Base-by-base conservation (phyloP, 2,797 vertebrate species). In the Muscicapa striata region DNA sequence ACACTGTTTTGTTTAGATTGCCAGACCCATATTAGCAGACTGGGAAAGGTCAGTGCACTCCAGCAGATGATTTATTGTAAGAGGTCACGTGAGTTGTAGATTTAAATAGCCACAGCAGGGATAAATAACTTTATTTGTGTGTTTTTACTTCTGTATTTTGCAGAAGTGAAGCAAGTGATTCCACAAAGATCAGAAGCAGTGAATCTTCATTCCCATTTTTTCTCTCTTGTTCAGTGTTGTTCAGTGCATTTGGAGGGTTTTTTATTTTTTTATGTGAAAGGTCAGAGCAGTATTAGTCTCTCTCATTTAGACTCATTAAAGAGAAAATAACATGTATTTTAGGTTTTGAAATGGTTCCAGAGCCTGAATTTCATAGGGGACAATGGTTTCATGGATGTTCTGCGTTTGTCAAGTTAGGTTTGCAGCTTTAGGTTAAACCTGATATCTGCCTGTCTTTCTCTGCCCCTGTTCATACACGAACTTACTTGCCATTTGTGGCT, bases 391-490 rank as follows among this genome's bases (percentile, higher is more conserved):
- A 9, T 5, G 3, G 26, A 8, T 34, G 16, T 10, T 36, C 45
- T 34, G 9, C 46, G 41, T 68, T 87, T 73, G 63, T 48, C 18
- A 41, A 45, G 13, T 52, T 48, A 40, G 14, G 11, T 73, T 54
- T 89, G 40, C 30, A 32, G 27, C 24, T 76, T 54, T 27, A 64
- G 20, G 29, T 72, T 68, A 43, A 51, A 64, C 38, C 40, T 52
- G 40, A 16, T 5, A 7, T 11, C 32, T 72, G 13, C 32, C 61
- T 40, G 7, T 38, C 6, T 26, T 11, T 32, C 24, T 66, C 14
- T 66, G 41, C 9, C 40, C 15, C 13, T 0, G 0, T 48, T 62
- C 40, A 19, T 14, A 48, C 20, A 21, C 10, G 21, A 29, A 10
- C 11, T 63, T 13, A 22, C 30, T 34, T 38, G n/a, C 10, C 36